A percentile compares a stretch with the other conserved stretches of the same genome.
Evolutionary conservation across 1,140 invertebrate species (phyloP).

Genomic region (Drosophila ambigua): DNA sequence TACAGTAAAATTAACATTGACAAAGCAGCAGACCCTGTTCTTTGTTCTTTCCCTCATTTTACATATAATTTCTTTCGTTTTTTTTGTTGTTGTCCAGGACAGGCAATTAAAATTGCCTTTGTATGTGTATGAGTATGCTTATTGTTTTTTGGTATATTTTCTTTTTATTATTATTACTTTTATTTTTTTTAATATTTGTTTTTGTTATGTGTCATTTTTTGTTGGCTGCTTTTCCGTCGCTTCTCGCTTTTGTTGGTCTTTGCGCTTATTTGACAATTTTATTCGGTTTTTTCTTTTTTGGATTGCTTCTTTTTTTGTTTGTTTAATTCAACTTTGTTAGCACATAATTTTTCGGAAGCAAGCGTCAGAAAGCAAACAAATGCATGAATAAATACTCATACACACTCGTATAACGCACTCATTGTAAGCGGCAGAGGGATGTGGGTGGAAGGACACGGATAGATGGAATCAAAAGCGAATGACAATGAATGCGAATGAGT

Average conservation of each 20-base stretch:
- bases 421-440: no score
- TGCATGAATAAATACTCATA: slow-evolving; percentile 74
- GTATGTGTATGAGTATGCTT: slow-evolving; percentile 51
- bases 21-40: slow-evolving; percentile 55
- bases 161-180: neutral
- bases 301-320: slow-evolving; percentile 28
- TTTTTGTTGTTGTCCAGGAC: slow-evolving; percentile 27
- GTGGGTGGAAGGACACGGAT: neutral
- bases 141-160: slow-evolving; percentile 42
- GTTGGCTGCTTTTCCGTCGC: slow-evolving; percentile 28
- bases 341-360: slow-evolving; percentile 81
- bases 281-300: slow-evolving; percentile 39
- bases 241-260: slow-evolving; percentile 70
- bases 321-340: slow-evolving; percentile 77
- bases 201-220: slow-evolving; percentile 30
- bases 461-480: slow-evolving; percentile 35
- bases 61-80: neutral
- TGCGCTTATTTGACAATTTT: slow-evolving; percentile 79
- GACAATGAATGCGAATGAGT: slow-evolving; percentile 69
- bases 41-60: slow-evolving; percentile 29
- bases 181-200: slow-evolving; percentile 18
- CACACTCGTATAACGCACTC: slow-evolving; percentile 8
- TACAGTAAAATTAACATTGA: slow-evolving; percentile 71
- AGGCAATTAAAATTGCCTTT: slow-evolving; percentile 75
- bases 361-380: slow-evolving; percentile 80